Evolutionary conservation across 2,888 invertebrate species (phyloP).

Genomic region (Eilema depressum): DNA sequence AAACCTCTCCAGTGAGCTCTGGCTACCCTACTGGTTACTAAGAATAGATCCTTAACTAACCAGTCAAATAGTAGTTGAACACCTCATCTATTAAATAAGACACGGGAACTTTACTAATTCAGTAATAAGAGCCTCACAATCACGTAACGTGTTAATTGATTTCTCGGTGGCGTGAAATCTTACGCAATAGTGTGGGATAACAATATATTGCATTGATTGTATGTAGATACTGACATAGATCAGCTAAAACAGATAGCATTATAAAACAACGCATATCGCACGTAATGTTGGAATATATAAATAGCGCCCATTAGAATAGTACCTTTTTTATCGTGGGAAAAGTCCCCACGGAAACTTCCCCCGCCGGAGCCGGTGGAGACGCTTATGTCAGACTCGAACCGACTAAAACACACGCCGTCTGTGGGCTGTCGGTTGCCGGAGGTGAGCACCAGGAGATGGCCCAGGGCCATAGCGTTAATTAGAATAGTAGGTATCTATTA

Average conservation of each 20-base stretch:
- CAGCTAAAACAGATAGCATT: background rate
- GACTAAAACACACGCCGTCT: no score
- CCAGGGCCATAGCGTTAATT: no score
- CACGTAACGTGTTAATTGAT: conserved; percentile 11
- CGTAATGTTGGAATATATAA: background rate
- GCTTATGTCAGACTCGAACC: no score
- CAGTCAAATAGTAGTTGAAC: background rate
- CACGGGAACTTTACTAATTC: conserved; percentile 18
- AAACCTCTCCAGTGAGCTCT: no score
- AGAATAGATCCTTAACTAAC: background rate
- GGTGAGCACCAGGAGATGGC: no score
- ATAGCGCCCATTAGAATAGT: background rate
- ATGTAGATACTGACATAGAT: background rate
- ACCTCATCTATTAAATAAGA: background rate
- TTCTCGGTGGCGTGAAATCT: conserved; percentile 21
- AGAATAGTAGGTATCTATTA: no score
- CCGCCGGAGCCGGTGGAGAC: no score
- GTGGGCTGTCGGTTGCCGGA: no score
- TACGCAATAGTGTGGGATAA: conserved; percentile 12
- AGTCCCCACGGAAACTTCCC: no score
- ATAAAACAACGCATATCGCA: background rate
- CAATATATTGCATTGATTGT: background rate
- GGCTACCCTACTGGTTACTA: no score
- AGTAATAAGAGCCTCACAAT: conserved; percentile 15
- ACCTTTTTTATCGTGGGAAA: no score